Base-by-base conservation (phyloP, 2,888 invertebrate genomes). In the Clusia tigrina region DNA sequence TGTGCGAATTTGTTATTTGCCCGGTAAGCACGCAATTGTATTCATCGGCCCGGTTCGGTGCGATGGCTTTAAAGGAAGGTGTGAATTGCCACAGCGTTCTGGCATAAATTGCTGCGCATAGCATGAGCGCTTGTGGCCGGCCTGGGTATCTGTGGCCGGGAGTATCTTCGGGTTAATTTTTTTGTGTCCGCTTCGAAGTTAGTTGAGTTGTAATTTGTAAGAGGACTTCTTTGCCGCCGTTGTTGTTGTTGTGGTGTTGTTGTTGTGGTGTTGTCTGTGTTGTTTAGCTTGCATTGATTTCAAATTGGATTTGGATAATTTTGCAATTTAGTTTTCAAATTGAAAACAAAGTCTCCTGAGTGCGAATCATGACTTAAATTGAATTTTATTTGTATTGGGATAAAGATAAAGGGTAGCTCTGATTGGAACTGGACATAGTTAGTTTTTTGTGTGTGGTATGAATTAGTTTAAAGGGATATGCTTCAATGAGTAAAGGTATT, bases 1-100 rank as follows among this genome's bases (percentile, higher is more conserved):
- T 80, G 79, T 78, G 79, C 76, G 79, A 80, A 80, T 80, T 79
- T 80, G 79, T 80, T 80, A 77, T 74, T 79, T 78, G 69, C 73
- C 67, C 65, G 68, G 73, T 71, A 71, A 76, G 74, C 78, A 79
- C 72, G 76, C 78, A 78, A 78, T 78, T 77, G 78, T 78, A 71
- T 73, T 68, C 70, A 58, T 51, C 62, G 26, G 22, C 57, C 58
- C 52, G 23, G 55, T 58, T n/a, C 32, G 58, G 38, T 26, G 51
- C n/a, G 57, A 57, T 24, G 54, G 25, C 53, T 20, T 53, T 53
- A n/a, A 38, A 32, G 57, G 52, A 66, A 67, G 67, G 69, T 69
- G 71, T 69, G 62, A 69, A 68, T 64, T 71, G 71, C 68, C 62
- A 62, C 65, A 65, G 68, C 68, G 60, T 58, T 51, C 60, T 62